Conservation (phyloP, 2,113 vertebrate genomes). For the Leptocoma aspasia region DNA sequence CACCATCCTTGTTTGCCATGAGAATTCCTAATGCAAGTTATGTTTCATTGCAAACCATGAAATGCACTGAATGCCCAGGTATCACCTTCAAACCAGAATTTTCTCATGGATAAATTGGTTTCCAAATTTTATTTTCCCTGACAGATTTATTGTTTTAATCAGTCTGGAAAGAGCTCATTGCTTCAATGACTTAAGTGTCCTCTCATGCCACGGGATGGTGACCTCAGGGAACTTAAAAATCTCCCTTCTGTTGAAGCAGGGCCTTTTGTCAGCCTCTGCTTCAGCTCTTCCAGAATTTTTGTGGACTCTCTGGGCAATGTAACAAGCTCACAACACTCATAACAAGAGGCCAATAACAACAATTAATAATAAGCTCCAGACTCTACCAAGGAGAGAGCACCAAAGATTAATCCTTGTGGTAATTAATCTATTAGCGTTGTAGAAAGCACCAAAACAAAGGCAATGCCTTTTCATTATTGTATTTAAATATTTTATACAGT, state of each 20-base stretch:
- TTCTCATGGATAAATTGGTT: neutral
- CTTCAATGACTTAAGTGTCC: neutral
- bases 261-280: neutral
- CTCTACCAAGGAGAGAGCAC: neutral
- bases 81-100: neutral
- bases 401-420: neutral
- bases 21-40: neutral
- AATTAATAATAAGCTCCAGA: neutral
- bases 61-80: neutral
- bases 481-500: neutral
- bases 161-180: neutral
- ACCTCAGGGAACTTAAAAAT: neutral
- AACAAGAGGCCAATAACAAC: neutral
- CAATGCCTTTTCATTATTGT: neutral
- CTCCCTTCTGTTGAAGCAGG: neutral
- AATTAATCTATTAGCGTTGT: neutral
- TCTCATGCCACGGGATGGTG: neutral
- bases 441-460: neutral
- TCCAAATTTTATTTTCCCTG: neutral
- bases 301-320: neutral
- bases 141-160: slow-evolving; percentile 11
- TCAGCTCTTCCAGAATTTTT: slow-evolving; percentile 16
- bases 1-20: neutral
- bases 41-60: neutral
- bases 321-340: neutral